Evolutionary conservation across 1,140 invertebrate genomes (phyloP).

Genomic region (Streblospio benedicti): DNA sequence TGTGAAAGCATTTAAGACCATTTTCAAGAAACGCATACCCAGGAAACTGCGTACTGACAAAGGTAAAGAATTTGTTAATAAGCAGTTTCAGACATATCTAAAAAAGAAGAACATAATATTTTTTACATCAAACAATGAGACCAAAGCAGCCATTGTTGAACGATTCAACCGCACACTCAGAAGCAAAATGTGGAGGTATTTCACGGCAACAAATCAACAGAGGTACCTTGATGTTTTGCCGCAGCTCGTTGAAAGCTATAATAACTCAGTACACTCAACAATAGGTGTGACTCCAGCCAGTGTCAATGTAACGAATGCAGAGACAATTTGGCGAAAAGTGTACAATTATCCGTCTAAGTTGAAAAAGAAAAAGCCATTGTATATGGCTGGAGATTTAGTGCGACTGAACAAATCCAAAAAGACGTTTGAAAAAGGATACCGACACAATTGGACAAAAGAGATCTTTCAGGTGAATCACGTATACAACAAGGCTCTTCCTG

Average conservation of each 20-base stretch:
- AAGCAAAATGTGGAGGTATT: conserved; percentile 45
- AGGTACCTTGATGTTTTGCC: conserved; percentile 41
- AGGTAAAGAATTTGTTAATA: conserved; percentile 17
- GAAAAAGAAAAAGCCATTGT: conserved; percentile 23
- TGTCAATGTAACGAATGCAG: conserved; percentile 22
- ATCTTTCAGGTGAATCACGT: conserved; percentile 14
- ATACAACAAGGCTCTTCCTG: background rate
- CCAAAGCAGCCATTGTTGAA: conserved; percentile 48
- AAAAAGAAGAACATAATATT: conserved; percentile 9
- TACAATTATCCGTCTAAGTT: conserved; percentile 30
- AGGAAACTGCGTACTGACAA: conserved; percentile 8
- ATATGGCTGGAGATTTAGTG: conserved; percentile 32
- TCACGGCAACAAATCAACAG: conserved; percentile 41
- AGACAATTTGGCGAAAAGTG: background rate
- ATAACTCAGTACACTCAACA: conserved; percentile 42
- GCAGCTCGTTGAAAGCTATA: conserved; percentile 42
- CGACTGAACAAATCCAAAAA: conserved; percentile 13
- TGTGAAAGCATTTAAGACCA: too few species aligned
- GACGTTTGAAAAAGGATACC: conserved; percentile 20
- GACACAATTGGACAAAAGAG: conserved; percentile 15
- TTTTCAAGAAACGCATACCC: conserved; percentile 8
- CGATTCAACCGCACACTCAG: conserved; percentile 49
- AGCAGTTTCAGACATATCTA: conserved; percentile 11
- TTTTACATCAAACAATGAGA: conserved; percentile 22
- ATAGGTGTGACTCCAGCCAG: conserved; percentile 42